Base-by-base conservation (phyloP, 2,797 vertebrate genomes). In the Pseudomugil tenellus region DNA sequence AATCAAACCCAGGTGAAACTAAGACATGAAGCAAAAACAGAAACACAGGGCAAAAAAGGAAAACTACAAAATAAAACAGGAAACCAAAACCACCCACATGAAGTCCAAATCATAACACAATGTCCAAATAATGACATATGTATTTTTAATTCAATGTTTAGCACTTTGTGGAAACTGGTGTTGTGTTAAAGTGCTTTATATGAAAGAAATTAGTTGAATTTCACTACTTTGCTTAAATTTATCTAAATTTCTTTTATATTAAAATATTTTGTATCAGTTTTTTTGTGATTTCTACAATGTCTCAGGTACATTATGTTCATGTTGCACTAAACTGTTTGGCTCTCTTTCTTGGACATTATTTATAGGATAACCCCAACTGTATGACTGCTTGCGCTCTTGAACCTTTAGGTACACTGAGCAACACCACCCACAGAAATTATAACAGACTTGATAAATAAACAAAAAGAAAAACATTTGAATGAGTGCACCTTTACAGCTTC, bases 401-500 rank as follows among this genome's bases (percentile, higher is more conserved):
- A 21, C 13, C 49, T 52, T 14, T 52, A 14, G 25, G 25, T 12
- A 13, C 25, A 52, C 12, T 26, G 49, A 52, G 13, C 5, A 52
- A 26, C 13, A 7, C n/a, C 41, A 3, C 48, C 49, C 25, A 6
- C 14, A 56, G 19, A 57, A 4, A 17, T 39, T 6, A 54, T 8
- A 4, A 31, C 55, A 62, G 6, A 34, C 31, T 55, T 31, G 31
- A 21, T 25, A 16, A 60, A 29, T 3, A 43, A 56, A 49, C 10
- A 57, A 29, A 1, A 49, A 65, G 49, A 56, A 63, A 17, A n/a
- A 46, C 46, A 37, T 48, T 0, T 19, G 2, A n/a, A n/a, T 12
- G 53, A 14, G 6, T 41, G n/a, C 87, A 97, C 96, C 96, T 91
- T 93, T 94, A 13, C 96, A 97, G 76, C 85, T 85, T 2, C 94